Evolutionary conservation across 2,888 invertebrate species (phyloP).

Genomic region (Merodon equestris): DNA sequence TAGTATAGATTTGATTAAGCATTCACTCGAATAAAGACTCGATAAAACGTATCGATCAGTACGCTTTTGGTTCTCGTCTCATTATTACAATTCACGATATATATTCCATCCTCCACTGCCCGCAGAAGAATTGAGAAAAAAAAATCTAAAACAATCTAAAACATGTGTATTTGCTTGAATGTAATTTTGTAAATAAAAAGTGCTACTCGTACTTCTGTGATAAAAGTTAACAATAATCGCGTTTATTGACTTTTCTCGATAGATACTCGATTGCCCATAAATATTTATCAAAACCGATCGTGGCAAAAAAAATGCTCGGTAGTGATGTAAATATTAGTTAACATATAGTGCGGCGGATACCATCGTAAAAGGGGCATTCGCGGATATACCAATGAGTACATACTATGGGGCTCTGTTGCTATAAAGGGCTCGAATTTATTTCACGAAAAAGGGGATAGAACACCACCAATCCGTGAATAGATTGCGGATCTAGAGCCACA

Average conservation of each 20-base stretch:
- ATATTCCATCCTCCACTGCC: too few relatives aligned
- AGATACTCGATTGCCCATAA: conserved; percentile 27
- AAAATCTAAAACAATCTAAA: background rate
- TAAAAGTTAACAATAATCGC: conserved; percentile 40
- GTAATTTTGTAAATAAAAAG: conserved; percentile 10
- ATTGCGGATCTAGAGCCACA: background rate
- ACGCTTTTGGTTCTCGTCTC: conserved; percentile 6
- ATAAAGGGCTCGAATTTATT: conserved; percentile 3
- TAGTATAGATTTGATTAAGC: conserved; percentile 59
- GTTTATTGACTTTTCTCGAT: conserved; percentile 32
- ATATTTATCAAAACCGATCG: conserved; percentile 62
- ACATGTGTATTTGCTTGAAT: conserved; percentile 14
- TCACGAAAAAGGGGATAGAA: too few relatives aligned
- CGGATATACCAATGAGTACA: conserved; percentile 6
- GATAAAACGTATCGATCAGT: conserved; percentile 51
- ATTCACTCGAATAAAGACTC: conserved; percentile 62
- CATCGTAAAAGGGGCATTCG: conserved; percentile 20
- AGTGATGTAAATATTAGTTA: conserved; percentile 32
- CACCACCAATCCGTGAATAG: background rate
- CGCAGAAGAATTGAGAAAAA: too few relatives aligned
- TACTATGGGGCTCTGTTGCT: too few relatives aligned
- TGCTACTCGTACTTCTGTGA: conserved; percentile 18
- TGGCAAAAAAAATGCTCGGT: conserved; percentile 40
- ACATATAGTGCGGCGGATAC: conserved; percentile 29
- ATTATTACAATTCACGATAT: background rate